Evolutionary conservation across 2,888 invertebrate genomes (phyloP), one percentile per base, ranked within the genome.

Genomic region (Meliscaeva auricollis): DNA sequence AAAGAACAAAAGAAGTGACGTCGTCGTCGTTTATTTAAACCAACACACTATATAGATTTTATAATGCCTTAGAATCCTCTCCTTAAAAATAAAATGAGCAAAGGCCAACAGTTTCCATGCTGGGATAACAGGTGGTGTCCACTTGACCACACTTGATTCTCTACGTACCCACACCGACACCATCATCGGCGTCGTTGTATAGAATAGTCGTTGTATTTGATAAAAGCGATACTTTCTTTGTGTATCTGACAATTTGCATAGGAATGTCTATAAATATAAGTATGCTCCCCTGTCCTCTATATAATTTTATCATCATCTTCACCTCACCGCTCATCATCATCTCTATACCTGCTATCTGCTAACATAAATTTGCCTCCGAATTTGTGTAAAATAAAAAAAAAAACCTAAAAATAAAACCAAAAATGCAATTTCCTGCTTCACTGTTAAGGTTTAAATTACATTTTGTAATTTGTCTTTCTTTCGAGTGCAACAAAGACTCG

Each of bases 71-170:
- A n/a, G 52, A 32, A 41, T 73, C 5, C 38, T 35, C 22, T 35
- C 22, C 20, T 46, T 8, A 11, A 26, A 72, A 62, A 26, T 22
- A 60, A 41, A 60, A 41, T 44, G 9, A 62, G 22, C 22, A 52
- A 73, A 62, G n/a, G 35, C 38, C 32, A 52, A 17, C 73, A 62
- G 52, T 52, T 62, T 62, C 52, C 11, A 44, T 74, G n/a, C n/a
- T n/a, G 32, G 32, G 13, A 74, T 54, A 62, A 64, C 64, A 74
- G 74, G 64, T 54, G 74, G 74, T 74, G 64, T 46, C 54, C 64
- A 54, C 74, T 74, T 74, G 64, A 74, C 64, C 46, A 64, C 20
- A 66, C 35, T 56, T 32, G 54, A 54, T 17, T 41, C 22, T 62
- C 22, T 62, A 44, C 7, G 13, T 32, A 60, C 35, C 17, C 44